Evolutionary conservation across 2,888 invertebrate genomes (phyloP).

Genomic region (Habrosyne pyritoides): DNA sequence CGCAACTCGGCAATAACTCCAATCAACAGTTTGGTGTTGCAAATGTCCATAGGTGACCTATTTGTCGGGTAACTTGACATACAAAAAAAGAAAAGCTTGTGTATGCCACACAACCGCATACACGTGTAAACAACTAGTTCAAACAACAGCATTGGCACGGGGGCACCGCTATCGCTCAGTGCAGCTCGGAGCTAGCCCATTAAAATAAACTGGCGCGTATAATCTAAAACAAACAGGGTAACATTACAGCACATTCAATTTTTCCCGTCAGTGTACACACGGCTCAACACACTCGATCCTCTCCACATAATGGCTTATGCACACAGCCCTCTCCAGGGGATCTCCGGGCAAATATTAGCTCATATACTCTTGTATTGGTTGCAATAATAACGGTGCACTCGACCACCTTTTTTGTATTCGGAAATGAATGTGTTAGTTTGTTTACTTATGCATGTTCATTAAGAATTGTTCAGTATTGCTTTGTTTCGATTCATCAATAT

Average conservation of each 20-base stretch:
- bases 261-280: constrained; percentile 40
- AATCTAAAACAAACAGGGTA: constrained; percentile 37
- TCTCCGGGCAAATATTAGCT: constrained; percentile 5
- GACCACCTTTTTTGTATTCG: neutral
- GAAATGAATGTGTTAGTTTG: neutral
- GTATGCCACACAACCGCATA: neutral
- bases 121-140: neutral
- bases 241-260: constrained; percentile 30
- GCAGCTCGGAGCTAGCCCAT: constrained; percentile 13
- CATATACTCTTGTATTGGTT: constrained; percentile 43
- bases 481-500: neutral
- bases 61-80: too few species aligned
- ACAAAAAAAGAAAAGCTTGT: neutral
- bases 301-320: constrained; percentile 57
- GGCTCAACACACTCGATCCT: constrained; percentile 41
- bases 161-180: neutral
- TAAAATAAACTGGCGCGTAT: constrained; percentile 19
- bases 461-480: neutral
- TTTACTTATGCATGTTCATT: neutral
- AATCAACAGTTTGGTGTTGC: neutral
- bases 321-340: constrained; percentile 33
- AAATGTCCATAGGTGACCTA: too few species aligned
- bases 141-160: neutral
- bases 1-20: neutral
- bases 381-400: constrained; percentile 1